Conservation (phyloP, 1,140 invertebrate genomes). For the Brachystomella parvula region DNA sequence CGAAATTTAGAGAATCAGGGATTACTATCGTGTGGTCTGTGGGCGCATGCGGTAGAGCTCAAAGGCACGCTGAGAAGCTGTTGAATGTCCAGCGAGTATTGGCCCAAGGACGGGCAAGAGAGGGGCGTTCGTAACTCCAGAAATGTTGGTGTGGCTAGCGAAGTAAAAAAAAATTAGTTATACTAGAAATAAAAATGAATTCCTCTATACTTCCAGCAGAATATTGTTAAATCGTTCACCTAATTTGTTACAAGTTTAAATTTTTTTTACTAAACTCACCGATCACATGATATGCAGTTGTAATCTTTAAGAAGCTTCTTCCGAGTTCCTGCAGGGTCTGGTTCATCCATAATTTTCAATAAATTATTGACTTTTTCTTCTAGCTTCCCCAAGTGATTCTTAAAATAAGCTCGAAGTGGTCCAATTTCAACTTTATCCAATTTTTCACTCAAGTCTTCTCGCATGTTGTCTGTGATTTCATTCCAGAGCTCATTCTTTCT, state of each 20-base stretch:
- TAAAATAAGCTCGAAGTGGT: constrained; percentile 57
- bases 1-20: neutral
- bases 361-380: constrained; percentile 56
- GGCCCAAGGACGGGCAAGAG: constrained; percentile 45
- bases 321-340: constrained; percentile 61
- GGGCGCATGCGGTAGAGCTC: constrained; percentile 31
- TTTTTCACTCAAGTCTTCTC: constrained; percentile 57
- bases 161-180: too few species aligned
- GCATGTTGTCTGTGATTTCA: constrained; percentile 56
- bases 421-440: constrained; percentile 57
- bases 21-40: constrained; percentile 9
- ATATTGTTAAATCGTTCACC: too few species aligned
- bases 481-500: constrained; percentile 54
- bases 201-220: too few species aligned
- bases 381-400: constrained; percentile 52
- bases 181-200: too few species aligned
- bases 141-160: constrained; percentile 61
- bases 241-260: too few species aligned
- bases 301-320: constrained; percentile 51
- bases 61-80: constrained; percentile 25
- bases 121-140: constrained; percentile 49
- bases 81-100: constrained; percentile 41
- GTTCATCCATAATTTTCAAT: constrained; percentile 50
- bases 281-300: constrained; percentile 65
- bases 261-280: too few species aligned